phyloP scores from a whole-genome alignment of 2,888 invertebrate species.

The Drosophila mercatorum region DNA sequence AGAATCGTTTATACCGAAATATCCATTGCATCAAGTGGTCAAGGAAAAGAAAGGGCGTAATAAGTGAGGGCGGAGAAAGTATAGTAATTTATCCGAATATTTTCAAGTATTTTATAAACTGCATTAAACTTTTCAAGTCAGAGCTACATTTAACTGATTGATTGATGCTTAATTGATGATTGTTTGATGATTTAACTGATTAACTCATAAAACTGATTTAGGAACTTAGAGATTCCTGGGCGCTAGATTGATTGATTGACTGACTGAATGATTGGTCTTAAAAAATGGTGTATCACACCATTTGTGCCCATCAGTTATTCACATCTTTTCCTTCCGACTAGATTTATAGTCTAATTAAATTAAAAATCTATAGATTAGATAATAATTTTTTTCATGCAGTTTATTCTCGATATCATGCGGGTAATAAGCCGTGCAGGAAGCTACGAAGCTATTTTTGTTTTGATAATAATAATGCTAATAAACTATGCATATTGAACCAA shows the following conservation, averaged over 20 bases:
- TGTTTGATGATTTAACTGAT: no score
- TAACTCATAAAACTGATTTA: no score
- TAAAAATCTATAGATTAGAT: neutral
- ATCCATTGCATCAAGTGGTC: conserved; percentile 31
- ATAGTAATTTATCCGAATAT: neutral
- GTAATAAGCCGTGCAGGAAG: conserved; percentile 10
- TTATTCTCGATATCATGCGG: conserved; percentile 44
- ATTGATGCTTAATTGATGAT: no score
- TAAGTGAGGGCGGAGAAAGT: neutral
- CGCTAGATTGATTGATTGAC: no score
- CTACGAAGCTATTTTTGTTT: conserved; percentile 20
- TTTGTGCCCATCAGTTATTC: no score
- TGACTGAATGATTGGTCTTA: no score
- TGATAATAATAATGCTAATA: conserved; percentile 29
- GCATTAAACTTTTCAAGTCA: neutral
- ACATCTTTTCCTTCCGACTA: no score
- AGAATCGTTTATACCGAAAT: conserved; percentile 45
- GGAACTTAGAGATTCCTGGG: no score
- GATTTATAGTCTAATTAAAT: neutral
- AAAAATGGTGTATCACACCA: no score
- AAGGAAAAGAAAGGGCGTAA: neutral
- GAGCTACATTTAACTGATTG: neutral
- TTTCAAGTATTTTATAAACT: neutral
- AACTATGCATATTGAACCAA: conserved; percentile 42
- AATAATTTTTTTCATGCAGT: conserved; percentile 29